Conservation (phyloP, 1,140 invertebrate species). For the Spodoptera frugiperda region DNA sequence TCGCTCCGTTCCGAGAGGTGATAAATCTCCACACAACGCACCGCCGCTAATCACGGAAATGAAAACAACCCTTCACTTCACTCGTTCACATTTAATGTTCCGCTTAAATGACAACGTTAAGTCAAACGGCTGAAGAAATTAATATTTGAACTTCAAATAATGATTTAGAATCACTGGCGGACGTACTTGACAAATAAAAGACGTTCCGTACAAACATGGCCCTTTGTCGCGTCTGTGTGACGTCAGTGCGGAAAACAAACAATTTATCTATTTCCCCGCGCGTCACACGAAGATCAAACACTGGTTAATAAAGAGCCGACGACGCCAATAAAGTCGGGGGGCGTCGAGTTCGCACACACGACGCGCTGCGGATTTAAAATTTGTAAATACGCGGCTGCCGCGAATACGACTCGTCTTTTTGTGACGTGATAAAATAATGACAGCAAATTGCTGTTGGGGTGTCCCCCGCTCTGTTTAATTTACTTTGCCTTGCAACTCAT, state of each 20-base stretch:
- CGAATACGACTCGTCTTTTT: constrained; percentile 73
- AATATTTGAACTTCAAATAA: constrained; percentile 44
- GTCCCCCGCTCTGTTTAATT: constrained; percentile 51
- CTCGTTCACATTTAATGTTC: constrained; percentile 63
- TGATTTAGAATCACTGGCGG: constrained; percentile 27
- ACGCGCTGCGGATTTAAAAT: constrained; percentile 72
- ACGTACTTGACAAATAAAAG: constrained; percentile 32
- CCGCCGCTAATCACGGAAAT: constrained; percentile 77
- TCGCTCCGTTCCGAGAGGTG: constrained; percentile 64
- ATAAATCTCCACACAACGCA: constrained; percentile 76
- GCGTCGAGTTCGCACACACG: constrained; percentile 73
- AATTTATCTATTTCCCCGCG: constrained; percentile 63
- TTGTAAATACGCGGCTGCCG: constrained; percentile 70
- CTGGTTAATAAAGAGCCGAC: constrained; percentile 65
- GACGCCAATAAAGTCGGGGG: constrained; percentile 73
- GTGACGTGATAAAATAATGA: constrained; percentile 82
- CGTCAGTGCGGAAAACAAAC: constrained; percentile 60
- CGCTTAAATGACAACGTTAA: constrained; percentile 55
- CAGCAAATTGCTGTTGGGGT: constrained; percentile 67
- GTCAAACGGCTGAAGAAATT: constrained; percentile 39
- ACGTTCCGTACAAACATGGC: constrained; percentile 6
- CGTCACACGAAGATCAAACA: constrained; percentile 61
- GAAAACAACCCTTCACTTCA: constrained; percentile 78
- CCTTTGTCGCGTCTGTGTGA: constrained; percentile 49
- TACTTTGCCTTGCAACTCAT: constrained; percentile 50